A percentile compares a stretch with the other conserved stretches of the same genome.
phyloP scores from a whole-genome alignment of 2,113 vertebrate genomes.

The Siniperca knerii region DNA sequence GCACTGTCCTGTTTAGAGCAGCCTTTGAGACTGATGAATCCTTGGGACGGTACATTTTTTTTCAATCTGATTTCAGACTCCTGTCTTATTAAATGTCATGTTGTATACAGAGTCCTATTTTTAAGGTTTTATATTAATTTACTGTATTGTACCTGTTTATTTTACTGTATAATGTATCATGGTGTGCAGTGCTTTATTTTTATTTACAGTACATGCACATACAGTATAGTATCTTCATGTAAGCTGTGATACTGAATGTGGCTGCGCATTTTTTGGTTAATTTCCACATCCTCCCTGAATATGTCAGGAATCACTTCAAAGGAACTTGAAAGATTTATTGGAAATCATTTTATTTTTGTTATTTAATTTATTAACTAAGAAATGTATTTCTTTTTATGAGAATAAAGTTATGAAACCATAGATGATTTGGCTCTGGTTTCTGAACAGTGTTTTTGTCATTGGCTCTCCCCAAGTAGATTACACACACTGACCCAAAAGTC shows the following conservation, averaged over 20 bases:
- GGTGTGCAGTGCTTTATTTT: constrained; percentile 49
- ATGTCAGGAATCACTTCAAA: constrained; percentile 32
- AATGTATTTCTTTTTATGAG: constrained; percentile 69
- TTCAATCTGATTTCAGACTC: constrained; percentile 22
- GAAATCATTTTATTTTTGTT: constrained; percentile 70
- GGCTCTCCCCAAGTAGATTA: not conserved
- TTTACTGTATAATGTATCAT: constrained; percentile 32
- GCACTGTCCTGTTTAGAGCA: constrained; percentile 20
- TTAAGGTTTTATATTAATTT: constrained; percentile 60
- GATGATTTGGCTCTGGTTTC: not conserved
- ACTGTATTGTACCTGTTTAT: constrained; percentile 6
- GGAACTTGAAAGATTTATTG: constrained; percentile 51
- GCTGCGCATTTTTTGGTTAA: constrained; percentile 10
- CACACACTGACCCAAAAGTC: not conserved
- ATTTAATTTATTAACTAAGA: constrained; percentile 67
- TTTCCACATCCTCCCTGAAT: constrained; percentile 21
- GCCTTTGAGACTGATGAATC: constrained; percentile 39
- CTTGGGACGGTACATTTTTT: constrained; percentile 24
- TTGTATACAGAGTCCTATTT: constrained; percentile 63
- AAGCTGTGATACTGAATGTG: constrained; percentile 64
- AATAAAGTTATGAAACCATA: constrained; percentile 65
- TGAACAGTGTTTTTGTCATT: not conserved
- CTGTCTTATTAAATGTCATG: constrained; percentile 49
- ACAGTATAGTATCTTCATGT: constrained; percentile 22
- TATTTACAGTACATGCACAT: constrained; percentile 40